Evolutionary conservation across 2,797 vertebrate genomes (phyloP).

Genomic region (Delichon dasypus): DNA sequence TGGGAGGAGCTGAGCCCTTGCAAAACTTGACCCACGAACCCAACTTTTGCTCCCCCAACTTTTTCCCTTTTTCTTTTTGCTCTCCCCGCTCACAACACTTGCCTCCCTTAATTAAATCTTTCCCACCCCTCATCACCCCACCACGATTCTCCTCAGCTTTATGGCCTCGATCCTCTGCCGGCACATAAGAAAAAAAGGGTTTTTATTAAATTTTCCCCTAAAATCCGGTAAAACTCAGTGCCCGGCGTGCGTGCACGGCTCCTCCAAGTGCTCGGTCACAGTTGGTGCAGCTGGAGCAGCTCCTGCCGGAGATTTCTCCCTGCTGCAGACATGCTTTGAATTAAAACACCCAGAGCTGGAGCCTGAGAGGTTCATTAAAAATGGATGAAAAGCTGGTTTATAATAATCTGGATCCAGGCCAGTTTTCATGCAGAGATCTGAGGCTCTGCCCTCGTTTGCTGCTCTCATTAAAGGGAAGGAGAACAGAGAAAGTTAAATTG

Average conservation of each 20-base stretch:
- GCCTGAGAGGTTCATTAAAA: constrained; percentile 38
- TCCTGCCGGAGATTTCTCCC: background rate
- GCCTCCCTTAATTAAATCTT: background rate
- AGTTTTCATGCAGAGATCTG: background rate
- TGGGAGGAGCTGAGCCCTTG: background rate
- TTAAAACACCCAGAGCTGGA: background rate
- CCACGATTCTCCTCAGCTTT: background rate
- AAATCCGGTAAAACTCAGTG: background rate
- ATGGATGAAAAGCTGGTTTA: constrained; percentile 38
- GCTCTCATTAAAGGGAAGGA: background rate
- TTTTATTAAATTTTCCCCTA: background rate
- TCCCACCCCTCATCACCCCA: rapidly evolving
- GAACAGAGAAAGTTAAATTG: background rate
- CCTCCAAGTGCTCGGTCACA: background rate
- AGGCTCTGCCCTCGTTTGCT: background rate
- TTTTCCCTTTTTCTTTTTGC: background rate
- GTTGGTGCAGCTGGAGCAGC: background rate
- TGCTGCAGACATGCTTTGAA: background rate
- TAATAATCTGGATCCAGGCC: constrained; percentile 15
- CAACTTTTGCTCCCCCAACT: background rate
- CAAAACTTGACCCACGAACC: background rate
- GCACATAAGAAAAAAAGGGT: background rate
- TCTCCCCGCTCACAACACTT: background rate
- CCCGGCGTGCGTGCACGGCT: rapidly evolving
- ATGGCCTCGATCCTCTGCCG: background rate